A percentile compares a stretch with the other conserved stretches of the same genome.
Conservation (phyloP, 2,113 vertebrate species). For the Aleadryas rufinucha region DNA sequence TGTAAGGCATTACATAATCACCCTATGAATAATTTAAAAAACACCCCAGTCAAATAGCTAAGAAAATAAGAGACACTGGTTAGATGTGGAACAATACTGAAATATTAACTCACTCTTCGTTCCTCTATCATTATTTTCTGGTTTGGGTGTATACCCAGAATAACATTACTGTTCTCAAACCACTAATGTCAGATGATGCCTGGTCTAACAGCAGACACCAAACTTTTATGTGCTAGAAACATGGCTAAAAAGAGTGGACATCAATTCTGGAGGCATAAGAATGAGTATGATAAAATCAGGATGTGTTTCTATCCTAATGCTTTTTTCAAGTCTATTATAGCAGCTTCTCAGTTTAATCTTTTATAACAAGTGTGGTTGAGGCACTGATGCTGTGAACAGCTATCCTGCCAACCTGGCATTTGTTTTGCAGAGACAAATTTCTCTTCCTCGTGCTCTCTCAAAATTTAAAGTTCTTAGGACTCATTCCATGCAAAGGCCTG, state of each 20-base stretch:
- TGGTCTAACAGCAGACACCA: not conserved
- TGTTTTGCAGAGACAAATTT: not conserved
- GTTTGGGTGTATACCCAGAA: not conserved
- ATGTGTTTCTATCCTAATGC: not conserved
- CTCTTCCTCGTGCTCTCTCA: not conserved
- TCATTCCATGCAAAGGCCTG: not conserved
- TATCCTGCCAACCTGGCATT: not conserved
- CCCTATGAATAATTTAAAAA: not conserved
- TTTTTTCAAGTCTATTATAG: not conserved
- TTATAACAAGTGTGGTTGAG: not conserved
- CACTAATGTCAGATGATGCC: not conserved
- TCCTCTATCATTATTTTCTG: not conserved
- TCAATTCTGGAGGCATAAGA: not conserved
- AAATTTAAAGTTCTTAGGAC: not conserved
- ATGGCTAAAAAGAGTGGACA: not conserved
- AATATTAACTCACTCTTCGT: not conserved
- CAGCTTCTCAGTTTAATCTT: not conserved
- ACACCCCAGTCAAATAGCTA: not conserved
- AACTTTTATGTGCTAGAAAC: not conserved
- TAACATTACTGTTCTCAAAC: not conserved
- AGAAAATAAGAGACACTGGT: not conserved
- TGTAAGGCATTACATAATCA: constrained; percentile 17
- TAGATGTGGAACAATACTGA: not conserved
- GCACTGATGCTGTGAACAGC: not conserved
- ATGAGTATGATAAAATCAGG: not conserved